Conservation (phyloP, 1,140 invertebrate species). For the silkworm (Bombyx mori) region ASM3026992v2 NC_085130.1:11376001-11376500, state of each 20-base stretch:
- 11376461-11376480: slow-evolving; percentile 77
- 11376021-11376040: too few species aligned
- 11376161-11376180: slow-evolving; percentile 29
- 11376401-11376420: slow-evolving; percentile 70
- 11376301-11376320: slow-evolving; percentile 55
- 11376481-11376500: slow-evolving; percentile 70
- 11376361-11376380: slow-evolving; percentile 74
- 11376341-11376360: slow-evolving; percentile 41
- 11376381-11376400: slow-evolving; percentile 84
- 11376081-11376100: slow-evolving; percentile 31
- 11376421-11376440: slow-evolving; percentile 72
- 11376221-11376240: slow-evolving; percentile 31
- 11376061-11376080: slow-evolving; percentile 30
- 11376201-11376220: slow-evolving; percentile 35
- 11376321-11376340: slow-evolving; percentile 42
- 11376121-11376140: slow-evolving; percentile 33
- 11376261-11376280: slow-evolving; percentile 44
- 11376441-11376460: slow-evolving; percentile 72
- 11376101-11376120: slow-evolving; percentile 28
- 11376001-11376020: slow-evolving; percentile 1
- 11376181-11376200: slow-evolving; percentile 45
- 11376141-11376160: slow-evolving; percentile 26
- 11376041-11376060: not conserved
- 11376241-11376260: slow-evolving; percentile 48
- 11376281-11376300: slow-evolving; percentile 50